phyloP scores from a whole-genome alignment of 2,113 vertebrate genomes.

The Taurulus bubalis region DNA sequence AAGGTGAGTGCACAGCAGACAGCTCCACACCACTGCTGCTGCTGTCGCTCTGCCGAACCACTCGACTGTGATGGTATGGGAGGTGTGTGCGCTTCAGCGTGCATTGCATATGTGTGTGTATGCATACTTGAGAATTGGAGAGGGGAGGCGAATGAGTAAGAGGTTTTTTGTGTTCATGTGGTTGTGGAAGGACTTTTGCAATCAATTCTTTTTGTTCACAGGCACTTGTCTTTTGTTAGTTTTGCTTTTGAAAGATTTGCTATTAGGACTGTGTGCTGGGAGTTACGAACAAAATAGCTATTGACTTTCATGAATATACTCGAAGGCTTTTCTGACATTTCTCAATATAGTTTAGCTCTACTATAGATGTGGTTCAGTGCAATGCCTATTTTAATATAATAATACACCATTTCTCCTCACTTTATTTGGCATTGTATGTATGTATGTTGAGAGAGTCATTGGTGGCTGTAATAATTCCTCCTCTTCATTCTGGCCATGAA shows the following conservation, averaged over 20 bases:
- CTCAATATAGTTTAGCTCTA: slow-evolving; percentile 6
- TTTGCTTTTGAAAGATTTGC: slow-evolving; percentile 43
- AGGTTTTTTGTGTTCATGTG: slow-evolving; percentile 9
- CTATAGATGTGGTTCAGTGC: slow-evolving; percentile 16
- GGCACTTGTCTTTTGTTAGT: slow-evolving; percentile 38
- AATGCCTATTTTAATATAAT: slow-evolving; percentile 17
- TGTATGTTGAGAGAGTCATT: neutral
- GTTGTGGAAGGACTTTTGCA: slow-evolving; percentile 29
- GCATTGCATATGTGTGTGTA: neutral
- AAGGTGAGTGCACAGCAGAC: slow-evolving; percentile 77
- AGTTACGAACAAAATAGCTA: slow-evolving; percentile 45
- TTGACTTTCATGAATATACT: slow-evolving; percentile 46
- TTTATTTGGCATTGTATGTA: neutral
- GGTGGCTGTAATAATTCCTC: neutral
- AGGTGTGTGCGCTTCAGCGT: slow-evolving; percentile 48
- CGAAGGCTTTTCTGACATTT: slow-evolving; percentile 40
- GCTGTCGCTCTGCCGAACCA: slow-evolving; percentile 74
- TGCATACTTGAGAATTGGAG: slow-evolving; percentile 16
- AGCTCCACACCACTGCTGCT: slow-evolving; percentile 70
- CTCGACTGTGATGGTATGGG: slow-evolving; percentile 73
- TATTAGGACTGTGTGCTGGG: slow-evolving; percentile 35
- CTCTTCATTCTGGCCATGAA: neutral
- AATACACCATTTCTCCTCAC: slow-evolving; percentile 5
- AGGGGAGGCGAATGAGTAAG: slow-evolving; percentile 5
- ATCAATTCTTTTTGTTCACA: slow-evolving; percentile 55